Evolutionary conservation across 92 coral and sea anemone species (phyloP), one percentile per base, ranked within the genome.

Genomic region (Umimayanthus chanpuru): DNA sequence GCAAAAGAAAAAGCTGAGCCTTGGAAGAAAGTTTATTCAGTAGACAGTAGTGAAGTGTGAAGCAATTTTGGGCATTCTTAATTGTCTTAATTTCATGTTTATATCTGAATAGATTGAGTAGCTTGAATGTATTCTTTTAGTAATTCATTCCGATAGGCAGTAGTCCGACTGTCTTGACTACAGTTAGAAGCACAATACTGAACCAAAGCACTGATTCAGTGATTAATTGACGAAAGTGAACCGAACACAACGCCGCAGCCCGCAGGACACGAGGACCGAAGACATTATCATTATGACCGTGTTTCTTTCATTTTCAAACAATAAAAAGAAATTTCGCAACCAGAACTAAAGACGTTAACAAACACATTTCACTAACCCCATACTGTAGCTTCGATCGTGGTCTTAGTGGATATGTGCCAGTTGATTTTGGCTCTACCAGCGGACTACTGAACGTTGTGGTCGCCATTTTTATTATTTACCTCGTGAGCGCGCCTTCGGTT

Each of bases 301-400:
- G 49, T 44, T 44, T 32, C 6, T 44, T 44, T 44, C 49, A 3
- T 44, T 53, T 26, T 1, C 21, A 78, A 9, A 30, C 18, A 32
- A 4, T 79, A 6, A 50, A 49, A 77, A 77, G 5, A 14, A 26
- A 10, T 32, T 6, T 43, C 49, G 16, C 9, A 50, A 53, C 56
- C 71, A 53, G 7, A 18, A 61, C 68, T 9, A 20, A 20, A 15
- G 14, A 53, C 14, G 2, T 18, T 1, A 12, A 53, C 58, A 53
- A 11, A 18, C 21, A 5, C 26, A 10, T 75, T 18, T 36, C 78
- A 28, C 77, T 41, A 14, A 70, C 77, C 58, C 44, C 87, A 70
- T 83, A 83, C 6, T 68, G 77, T 47, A 83, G n/a, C 58, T 83
- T 70, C 74, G 87, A 83, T 70, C 64, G 36, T 16, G 87, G 77